Base-by-base conservation (phyloP, 2,113 vertebrate species). In the Euleptes europaea region DNA sequence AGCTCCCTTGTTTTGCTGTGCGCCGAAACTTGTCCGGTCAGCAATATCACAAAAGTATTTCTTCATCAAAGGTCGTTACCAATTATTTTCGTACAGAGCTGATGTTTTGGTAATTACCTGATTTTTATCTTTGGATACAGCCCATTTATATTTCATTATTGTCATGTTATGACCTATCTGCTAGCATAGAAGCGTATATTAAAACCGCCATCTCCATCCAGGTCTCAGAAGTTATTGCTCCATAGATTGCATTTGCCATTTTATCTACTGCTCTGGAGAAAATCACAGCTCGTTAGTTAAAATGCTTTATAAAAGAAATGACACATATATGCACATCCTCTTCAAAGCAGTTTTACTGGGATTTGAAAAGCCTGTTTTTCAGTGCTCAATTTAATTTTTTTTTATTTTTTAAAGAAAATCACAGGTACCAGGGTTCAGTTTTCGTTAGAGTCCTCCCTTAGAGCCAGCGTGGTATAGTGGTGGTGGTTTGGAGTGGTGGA, bases 31-130 rank as follows among this genome's bases (percentile, higher is more conserved):
- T 21, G 82, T 82, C 28, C 90, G 86, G 88, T 93, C 90, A 90
- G 89, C 92, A 90, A 38, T n/a, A 89, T 89, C 87, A 49, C 67
- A n/a, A 3, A 13, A 86, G 72, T 87, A 92, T 91, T 92, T 93
- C 91, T 92, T 93, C 89, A 93, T 94, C 93, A 90, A 92, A 92
- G 76, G 87, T 90, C 92, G 89, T 93, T 89, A 91, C 77, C 86
- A 88, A 92, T 94, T 89, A 93, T 94, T 94, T 94, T 84, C 60
- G n/a, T 86, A 89, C 93, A 88, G 89, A 93, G 80, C 80, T 33
- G 84, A 86, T 77, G 84, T 88, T 81, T 85, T 44, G 9, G 84
- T 93, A 90, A 94, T 91, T 85, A 89, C 47, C 85, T 72, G 91
- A 92, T 94, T 92, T 92, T 89, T 92, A 91, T 93, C 82, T 83